Conservation (phyloP, 2,888 invertebrate species). For the Drosophila infuscata region DNA sequence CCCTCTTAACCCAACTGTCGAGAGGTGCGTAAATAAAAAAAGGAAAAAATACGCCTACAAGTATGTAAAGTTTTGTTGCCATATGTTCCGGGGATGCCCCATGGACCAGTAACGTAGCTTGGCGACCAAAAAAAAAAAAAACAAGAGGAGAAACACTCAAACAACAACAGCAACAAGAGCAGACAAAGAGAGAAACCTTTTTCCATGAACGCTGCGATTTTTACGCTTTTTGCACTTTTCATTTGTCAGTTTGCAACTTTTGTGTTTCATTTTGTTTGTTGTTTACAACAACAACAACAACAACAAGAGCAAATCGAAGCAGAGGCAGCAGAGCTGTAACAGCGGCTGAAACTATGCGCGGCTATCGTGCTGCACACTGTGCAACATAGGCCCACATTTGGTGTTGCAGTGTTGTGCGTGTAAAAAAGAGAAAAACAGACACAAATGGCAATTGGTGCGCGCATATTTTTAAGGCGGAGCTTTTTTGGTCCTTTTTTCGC, state of each 20-base stretch:
- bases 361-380: conserved; percentile 63
- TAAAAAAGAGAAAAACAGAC: conserved; percentile 83
- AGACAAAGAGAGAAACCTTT: conserved; percentile 64
- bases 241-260: conserved; percentile 67
- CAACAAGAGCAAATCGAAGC: conserved; percentile 29
- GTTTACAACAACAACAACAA: conserved; percentile 73
- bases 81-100: conserved; percentile 73
- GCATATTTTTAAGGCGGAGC: conserved; percentile 84
- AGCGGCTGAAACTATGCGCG: conserved; percentile 49
- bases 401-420: conserved; percentile 59
- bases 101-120: conserved; percentile 72
- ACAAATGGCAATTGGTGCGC: conserved; percentile 83
- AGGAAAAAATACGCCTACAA: conserved; percentile 72
- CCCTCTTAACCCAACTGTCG: neutral
- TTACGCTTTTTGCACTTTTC: conserved; percentile 80
- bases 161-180: conserved; percentile 14
- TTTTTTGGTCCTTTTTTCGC: conserved; percentile 83
- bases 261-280: conserved; percentile 29
- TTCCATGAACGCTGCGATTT: conserved; percentile 57
- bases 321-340: conserved; percentile 15
- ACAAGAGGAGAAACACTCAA: conserved; percentile 12
- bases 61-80: conserved; percentile 74
- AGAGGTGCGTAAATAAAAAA: conserved; percentile 76
- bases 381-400: conserved; percentile 57
- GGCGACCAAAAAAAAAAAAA: conserved; percentile 35